Base-by-base conservation (phyloP, 1,140 invertebrate genomes). In the Tetragnatha versicolor region DNA sequence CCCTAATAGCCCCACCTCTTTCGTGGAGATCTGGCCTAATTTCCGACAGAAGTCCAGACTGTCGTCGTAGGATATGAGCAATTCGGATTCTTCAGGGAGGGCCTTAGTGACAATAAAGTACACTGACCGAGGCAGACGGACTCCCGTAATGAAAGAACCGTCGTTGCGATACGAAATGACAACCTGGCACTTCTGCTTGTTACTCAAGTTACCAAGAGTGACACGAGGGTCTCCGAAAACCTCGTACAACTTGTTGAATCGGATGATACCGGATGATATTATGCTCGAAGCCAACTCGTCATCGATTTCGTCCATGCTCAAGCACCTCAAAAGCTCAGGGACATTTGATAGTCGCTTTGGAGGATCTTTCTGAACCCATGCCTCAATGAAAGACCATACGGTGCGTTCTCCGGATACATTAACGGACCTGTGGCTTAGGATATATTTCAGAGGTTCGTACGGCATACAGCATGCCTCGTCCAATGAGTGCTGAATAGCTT, bases 371-470 rank as follows among this genome's bases (percentile, higher is more conserved):
- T 14, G n/a, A 0, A 20, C 9, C 65, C 65, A 68, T 12, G 14
- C 33, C 2, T 31, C 27, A n/a, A 68, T 68, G 1, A n/a, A 27
- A 17, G n/a, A 20, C 42, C 39, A 68, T 2, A 68, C 17, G 5
- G 45, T 68, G 47, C 45, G 47, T 68, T 68, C 65, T 7, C n/a
- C 27, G 14, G 42, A 20, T 2, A 68, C 22, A 20, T 68, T 68
- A 9, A 68, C 42, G 14, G 42, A n/a, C 3, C 33, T 68, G 17
- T 68, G 6, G n/a, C 7, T 49, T 29, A 68, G n/a, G 10, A 68
- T 10, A 20, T 20, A 49, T n/a, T 49, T 31, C 25, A 68, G 4
- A 4, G 65, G 42, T 33, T 68, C 42, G 7, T 49, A 17, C 7
- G 25, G 42, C n/a, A 68, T 6, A n/a, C 17, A 25, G 3, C 29